These are phyloP conservation scores for Lordiphosa andalusiaca DNA, from an alignment of 2,888 invertebrate species.

Conservation along the genomic window DNA sequence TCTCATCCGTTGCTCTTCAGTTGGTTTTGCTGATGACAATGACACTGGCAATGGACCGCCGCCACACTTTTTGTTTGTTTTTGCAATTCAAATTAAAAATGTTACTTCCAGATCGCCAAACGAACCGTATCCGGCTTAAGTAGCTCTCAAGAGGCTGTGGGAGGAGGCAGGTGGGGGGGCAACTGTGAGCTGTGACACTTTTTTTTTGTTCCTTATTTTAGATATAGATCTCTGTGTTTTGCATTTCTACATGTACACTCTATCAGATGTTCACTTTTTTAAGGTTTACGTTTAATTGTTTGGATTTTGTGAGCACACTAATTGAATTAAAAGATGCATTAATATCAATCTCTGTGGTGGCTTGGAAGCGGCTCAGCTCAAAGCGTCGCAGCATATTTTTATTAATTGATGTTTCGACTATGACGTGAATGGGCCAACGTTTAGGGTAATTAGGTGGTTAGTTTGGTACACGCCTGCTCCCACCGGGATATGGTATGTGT, in stretches of 20 bases:
- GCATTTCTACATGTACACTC: neutral
- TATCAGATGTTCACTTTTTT: conserved; percentile 1
- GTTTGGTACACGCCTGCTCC: conserved; percentile 16
- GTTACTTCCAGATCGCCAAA: conserved; percentile 61
- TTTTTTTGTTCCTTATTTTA: neutral
- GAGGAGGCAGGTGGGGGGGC: no score
- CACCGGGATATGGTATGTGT: conserved; percentile 27
- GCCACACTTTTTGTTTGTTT: conserved; percentile 20
- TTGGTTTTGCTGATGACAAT: conserved; percentile 31
- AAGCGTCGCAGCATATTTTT: conserved; percentile 3
- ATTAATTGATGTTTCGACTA: conserved; percentile 8
- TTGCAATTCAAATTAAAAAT: conserved; percentile 62
- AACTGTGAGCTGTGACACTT: conserved; percentile 11
- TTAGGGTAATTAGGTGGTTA: conserved; percentile 37
- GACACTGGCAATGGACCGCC: conserved; percentile 35
- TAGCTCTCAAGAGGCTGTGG: conserved; percentile 23
- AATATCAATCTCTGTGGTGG: conserved; percentile 2
- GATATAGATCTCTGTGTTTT: conserved; percentile 1
- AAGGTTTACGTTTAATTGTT: conserved; percentile 1
- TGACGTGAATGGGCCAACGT: conserved; percentile 4
- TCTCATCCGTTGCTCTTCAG: neutral
- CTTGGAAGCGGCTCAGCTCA: conserved; percentile 1
- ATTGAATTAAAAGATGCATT: conserved; percentile 14
- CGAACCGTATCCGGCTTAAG: conserved; percentile 66
- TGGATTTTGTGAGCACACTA: neutral